Percentiles rank a stretch among this genome's conserved stretches.
phyloP scores from a whole-genome alignment of 2,888 invertebrate genomes.

The Siphlonurus alternatus region DNA sequence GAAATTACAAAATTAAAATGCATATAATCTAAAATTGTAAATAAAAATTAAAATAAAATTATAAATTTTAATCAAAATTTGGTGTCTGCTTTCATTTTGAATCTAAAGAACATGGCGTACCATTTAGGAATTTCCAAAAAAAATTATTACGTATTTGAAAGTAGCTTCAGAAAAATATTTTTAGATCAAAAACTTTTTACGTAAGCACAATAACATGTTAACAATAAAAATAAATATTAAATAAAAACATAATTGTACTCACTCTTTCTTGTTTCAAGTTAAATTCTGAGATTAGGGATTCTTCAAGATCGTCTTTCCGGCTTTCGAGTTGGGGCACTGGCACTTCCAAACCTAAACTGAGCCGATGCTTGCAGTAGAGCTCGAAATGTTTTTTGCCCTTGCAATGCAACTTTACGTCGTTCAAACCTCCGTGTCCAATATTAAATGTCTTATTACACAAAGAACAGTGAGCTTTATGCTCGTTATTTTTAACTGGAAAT shows the following conservation, averaged over 20 bases:
- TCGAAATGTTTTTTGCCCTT: constrained; percentile 4
- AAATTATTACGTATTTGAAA: too few species aligned
- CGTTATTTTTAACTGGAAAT: constrained; percentile 6
- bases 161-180: too few species aligned
- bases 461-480: constrained; percentile 21
- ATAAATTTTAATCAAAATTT: too few species aligned
- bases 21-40: too few species aligned
- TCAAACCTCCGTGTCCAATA: constrained; percentile 21
- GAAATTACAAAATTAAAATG: too few species aligned
- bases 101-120: too few species aligned
- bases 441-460: constrained; percentile 22
- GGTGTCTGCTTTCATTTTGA: too few species aligned
- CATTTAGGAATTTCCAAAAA: too few species aligned
- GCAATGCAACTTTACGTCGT: constrained; percentile 21
- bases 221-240: too few species aligned
- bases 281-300: neutral
- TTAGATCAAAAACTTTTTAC: too few species aligned
- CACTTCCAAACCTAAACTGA: neutral
- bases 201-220: too few species aligned
- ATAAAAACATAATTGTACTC: neutral
- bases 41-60: too few species aligned
- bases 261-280: neutral
- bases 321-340: neutral
- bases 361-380: neutral
- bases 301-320: neutral